A percentile compares a stretch with the other conserved stretches of the same genome.
phyloP scores from a whole-genome alignment of 2,888 invertebrate species.

The Brachyptera putata region DNA sequence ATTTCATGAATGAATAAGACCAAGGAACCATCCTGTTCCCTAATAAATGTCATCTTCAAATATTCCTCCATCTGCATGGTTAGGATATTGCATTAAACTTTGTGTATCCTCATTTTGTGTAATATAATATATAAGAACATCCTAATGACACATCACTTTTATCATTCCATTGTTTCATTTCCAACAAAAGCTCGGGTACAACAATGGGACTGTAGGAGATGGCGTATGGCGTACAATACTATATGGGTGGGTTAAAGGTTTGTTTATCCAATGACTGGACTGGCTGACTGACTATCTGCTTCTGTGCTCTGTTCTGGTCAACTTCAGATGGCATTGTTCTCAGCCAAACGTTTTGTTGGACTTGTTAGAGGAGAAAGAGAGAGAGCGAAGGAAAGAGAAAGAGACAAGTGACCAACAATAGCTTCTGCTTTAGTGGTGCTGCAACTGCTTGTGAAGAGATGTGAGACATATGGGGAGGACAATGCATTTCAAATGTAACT shows the following conservation, averaged over 20 bases:
- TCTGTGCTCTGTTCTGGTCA: too few relatives aligned
- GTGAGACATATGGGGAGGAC: conserved; percentile 9
- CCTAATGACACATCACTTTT: conserved; percentile 28
- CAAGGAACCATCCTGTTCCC: too few relatives aligned
- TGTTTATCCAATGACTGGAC: conserved; percentile 22
- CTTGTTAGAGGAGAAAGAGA: conserved; percentile 10
- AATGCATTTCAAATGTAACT: conserved; percentile 23
- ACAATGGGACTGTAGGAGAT: conserved; percentile 14
- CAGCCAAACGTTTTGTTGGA: conserved; percentile 2
- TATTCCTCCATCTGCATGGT: too few relatives aligned
- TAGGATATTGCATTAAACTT: too few relatives aligned
- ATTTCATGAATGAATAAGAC: too few relatives aligned
- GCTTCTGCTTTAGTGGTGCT: not conserved
- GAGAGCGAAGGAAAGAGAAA: not conserved
- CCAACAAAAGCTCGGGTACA: conserved; percentile 28
- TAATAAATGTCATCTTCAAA: too few relatives aligned
- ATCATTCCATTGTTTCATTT: conserved; percentile 21
- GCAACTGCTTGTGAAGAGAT: not conserved
- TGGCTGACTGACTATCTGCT: not conserved
- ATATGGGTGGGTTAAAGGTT: conserved; percentile 1
- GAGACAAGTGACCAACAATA: not conserved
- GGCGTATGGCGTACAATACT: not conserved
- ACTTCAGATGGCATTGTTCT: not conserved
- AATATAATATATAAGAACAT: too few relatives aligned
- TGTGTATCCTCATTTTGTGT: too few relatives aligned